Evolutionary conservation across 2,797 vertebrate species (phyloP), one percentile per base, ranked within the genome.

Genomic region (Gymnodraco acuticeps): DNA sequence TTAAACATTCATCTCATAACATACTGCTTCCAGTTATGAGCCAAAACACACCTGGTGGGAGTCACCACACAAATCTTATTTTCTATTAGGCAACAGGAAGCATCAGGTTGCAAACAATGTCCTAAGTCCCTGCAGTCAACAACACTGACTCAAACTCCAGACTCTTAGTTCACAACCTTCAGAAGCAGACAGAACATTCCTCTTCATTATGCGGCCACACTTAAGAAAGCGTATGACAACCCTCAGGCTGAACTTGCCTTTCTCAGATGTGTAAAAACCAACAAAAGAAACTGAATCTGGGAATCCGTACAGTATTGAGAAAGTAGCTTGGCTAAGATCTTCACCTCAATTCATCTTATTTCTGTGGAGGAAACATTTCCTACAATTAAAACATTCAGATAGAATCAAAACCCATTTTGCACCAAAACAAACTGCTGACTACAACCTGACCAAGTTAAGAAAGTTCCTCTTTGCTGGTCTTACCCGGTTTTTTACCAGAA

Each of bases 81-180:
- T 15, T 59, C 42, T 27, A n/a, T 70, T 70, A 27, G 55, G 64
- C 50, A 77, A 69, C 33, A 65, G 19, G 47, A 72, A 10, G 52
- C 20, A 20, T 59, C 43, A 38, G 42, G 47, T 50, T 62, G 12
- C 46, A 10, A 38, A 46, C 15, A n/a, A 20, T 15, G n/a, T 53
- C 27, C 27, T 27, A 27, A 27, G 3, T 27, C 27, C 19, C 16
- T 61, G 14, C 13, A 60, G 11, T 65, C 20, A 46, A 48, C 41
- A 54, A 48, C 58, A 47, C 46, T 5, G 43, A 27, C 27, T 33
- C 4, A 50, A 51, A 27, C 38, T 53, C 9, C 14, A n/a, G 4
- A 45, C 33, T 69, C 52, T 10, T 31, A 15, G 52, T 41, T 60
- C 15, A 4, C 17, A 60, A 17, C 10, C 3, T 20, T 64, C 41